Base-by-base conservation (phyloP, 1,140 invertebrate species). In the Thaumetopoea pityocampa region DNA sequence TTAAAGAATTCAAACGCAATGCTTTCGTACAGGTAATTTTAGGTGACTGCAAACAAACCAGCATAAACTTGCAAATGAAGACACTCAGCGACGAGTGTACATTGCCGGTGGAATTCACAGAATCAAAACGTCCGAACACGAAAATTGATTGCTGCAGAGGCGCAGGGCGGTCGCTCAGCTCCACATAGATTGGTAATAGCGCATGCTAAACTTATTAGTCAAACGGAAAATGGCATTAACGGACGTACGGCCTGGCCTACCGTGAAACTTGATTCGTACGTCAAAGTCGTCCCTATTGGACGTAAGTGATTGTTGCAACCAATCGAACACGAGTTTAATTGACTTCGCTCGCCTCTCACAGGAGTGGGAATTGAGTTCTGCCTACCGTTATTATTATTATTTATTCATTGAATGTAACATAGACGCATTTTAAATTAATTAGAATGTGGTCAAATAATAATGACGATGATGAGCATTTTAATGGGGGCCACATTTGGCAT, bases 141-240 rank as follows among this genome's bases (percentile, higher is more conserved):
- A 67, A 72, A 73, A 79, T 83, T 83, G 77, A 83, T 83, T 81
- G 77, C 49, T 66, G 66, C 64, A 67, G 54, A 63, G 56, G 63
- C 53, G 60, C 62, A 64, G 60, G 54, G 43, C 51, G 51, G 62
- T 55, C 67, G 55, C 50, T 65, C 61, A 67, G 56, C 65, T 62
- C 65, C 59, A 66, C 67, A 62, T 67, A 72, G 73, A 84, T 81
- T 81, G 80, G 68, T 82, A 79, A 82, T 82, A 79, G 71, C 67
- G 69, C 64, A 73, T 74, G 73, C 73, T 81, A 81, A 84, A 77
- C 77, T 80, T 74, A 84, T 84, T 82, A 84, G 64, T 62, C 63
- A 67, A 77, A 71, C 69, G 73, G 71, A 79, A 82, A 82, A 84
- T 79, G 67, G 66, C 65, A 77, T 84, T 80, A 84, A 61, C 66